phyloP scores from a whole-genome alignment of 2,888 invertebrate species.

The Mythimna ferrago region DNA sequence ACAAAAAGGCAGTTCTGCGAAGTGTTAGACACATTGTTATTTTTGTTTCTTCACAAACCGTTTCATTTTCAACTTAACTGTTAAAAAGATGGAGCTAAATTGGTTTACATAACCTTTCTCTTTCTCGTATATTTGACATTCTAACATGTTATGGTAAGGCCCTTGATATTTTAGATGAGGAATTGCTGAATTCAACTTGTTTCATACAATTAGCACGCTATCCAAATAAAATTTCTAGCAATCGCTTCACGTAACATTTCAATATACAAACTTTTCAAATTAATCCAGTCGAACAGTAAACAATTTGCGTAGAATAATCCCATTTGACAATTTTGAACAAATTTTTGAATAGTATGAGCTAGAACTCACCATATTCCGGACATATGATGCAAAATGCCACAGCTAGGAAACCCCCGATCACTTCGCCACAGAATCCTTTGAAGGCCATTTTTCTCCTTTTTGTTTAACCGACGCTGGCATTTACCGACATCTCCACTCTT shows the following conservation, averaged over 20 bases:
- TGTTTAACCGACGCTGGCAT: slow-evolving; percentile 86
- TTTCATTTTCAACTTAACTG: neutral
- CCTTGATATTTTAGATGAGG: too few relatives aligned
- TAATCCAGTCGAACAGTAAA: slow-evolving; percentile 20
- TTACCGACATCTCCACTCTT: slow-evolving; percentile 85
- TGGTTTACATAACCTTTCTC: too few relatives aligned
- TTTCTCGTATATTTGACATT: too few relatives aligned
- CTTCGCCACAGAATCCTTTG: slow-evolving; percentile 84
- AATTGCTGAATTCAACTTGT: neutral
- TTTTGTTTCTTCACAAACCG: neutral
- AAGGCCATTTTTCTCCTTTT: slow-evolving; percentile 85
- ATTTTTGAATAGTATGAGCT: slow-evolving; percentile 33
- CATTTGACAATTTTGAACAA: slow-evolving; percentile 11
- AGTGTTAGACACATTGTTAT: neutral
- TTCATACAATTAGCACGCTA: neutral
- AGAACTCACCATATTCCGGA: slow-evolving; percentile 87
- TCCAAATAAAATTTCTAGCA: neutral
- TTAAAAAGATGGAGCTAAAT: too few relatives aligned
- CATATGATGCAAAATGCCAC: slow-evolving; percentile 87
- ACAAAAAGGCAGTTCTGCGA: neutral
- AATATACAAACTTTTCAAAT: slow-evolving; percentile 26
- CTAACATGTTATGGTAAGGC: too few relatives aligned
- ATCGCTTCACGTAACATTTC: slow-evolving; percentile 11
- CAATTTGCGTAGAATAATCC: slow-evolving; percentile 9
- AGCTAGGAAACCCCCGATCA: slow-evolving; percentile 87